Conservation (phyloP, 2,888 invertebrate species). For the Nemoura dubitans region DNA sequence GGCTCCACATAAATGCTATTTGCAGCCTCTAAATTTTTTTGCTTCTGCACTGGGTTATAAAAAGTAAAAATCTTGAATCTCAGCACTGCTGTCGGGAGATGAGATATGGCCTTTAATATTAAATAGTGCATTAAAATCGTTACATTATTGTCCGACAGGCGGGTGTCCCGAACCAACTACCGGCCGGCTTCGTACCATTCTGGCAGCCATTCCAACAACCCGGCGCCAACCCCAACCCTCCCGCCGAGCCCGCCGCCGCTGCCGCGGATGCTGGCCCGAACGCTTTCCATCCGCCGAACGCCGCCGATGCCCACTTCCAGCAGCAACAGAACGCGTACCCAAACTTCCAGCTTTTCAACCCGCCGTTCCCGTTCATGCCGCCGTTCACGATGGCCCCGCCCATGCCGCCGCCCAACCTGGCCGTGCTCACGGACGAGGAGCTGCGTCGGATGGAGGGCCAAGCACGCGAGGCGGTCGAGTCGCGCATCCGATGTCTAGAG, state of each 20-base stretch:
- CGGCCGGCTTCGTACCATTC: conserved; percentile 47
- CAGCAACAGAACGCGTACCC: conserved; percentile 38
- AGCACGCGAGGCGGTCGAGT: conserved; percentile 87
- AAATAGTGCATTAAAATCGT: no score
- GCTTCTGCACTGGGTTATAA: no score
- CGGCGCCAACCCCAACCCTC: conserved; percentile 18
- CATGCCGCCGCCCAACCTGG: conserved; percentile 78
- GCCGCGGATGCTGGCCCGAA: conserved; percentile 32
- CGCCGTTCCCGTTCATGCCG: conserved; percentile 65
- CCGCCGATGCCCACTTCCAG: conserved; percentile 53
- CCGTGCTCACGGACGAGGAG: conserved; percentile 82
- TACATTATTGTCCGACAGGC: not conserved
- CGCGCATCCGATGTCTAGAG: conserved; percentile 83
- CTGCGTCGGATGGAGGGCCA: conserved; percentile 88
- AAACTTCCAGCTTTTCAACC: conserved; percentile 64
- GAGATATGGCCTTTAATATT: no score
- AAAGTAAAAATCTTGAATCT: no score
- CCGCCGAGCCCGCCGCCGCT: conserved; percentile 51
- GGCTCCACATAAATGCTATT: no score
- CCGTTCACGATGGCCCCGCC: conserved; percentile 69
- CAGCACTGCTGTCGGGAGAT: no score
- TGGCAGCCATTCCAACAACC: conserved; percentile 49
- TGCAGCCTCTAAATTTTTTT: no score
- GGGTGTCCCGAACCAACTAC: conserved; percentile 45
- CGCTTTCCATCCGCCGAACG: not conserved